A percentile compares a stretch with the other conserved stretches of the same genome.
Evolutionary conservation across 2,888 invertebrate species (phyloP).

Genomic region (Oxystoma pomonae): DNA sequence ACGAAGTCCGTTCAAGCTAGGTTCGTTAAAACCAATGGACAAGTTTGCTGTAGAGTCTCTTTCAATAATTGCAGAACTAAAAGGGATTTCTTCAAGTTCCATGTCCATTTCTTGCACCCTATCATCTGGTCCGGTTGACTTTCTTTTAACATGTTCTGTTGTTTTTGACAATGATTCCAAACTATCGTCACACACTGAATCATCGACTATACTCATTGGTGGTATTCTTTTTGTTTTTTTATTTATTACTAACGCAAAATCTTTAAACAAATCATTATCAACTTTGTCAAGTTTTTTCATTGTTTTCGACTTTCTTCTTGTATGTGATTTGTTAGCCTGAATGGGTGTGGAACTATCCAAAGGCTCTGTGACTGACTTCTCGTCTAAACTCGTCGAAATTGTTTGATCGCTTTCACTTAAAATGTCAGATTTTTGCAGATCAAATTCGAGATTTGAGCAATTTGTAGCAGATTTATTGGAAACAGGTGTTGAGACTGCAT

Average conservation of each 20-base stretch:
- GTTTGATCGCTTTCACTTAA: background rate
- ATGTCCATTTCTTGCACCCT: constrained; percentile 35
- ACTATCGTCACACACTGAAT: constrained; percentile 21
- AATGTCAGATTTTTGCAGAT: constrained; percentile 11
- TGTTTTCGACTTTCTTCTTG: constrained; percentile 33
- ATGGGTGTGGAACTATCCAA: background rate
- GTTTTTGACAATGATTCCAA: constrained; percentile 15
- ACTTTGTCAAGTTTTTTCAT: constrained; percentile 31
- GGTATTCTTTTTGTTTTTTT: constrained; percentile 31
- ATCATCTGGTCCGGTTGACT: constrained; percentile 22
- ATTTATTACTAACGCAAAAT: constrained; percentile 34
- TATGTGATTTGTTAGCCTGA: constrained; percentile 26
- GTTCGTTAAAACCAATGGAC: background rate
- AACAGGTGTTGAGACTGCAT: background rate
- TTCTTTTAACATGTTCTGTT: constrained; percentile 2
- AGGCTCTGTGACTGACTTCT: background rate
- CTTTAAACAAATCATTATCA: constrained; percentile 31
- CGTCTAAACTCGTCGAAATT: background rate
- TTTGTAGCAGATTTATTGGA: background rate
- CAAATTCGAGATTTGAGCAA: constrained; percentile 5
- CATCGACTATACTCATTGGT: constrained; percentile 25
- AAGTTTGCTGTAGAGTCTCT: constrained; percentile 12
- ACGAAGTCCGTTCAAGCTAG: background rate
- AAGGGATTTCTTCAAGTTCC: constrained; percentile 35
- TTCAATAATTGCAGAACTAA: constrained; percentile 32